Evolutionary conservation across 2,888 invertebrate genomes (phyloP), one percentile per base, ranked within the genome.

Genomic region (Spodoptera picta): DNA sequence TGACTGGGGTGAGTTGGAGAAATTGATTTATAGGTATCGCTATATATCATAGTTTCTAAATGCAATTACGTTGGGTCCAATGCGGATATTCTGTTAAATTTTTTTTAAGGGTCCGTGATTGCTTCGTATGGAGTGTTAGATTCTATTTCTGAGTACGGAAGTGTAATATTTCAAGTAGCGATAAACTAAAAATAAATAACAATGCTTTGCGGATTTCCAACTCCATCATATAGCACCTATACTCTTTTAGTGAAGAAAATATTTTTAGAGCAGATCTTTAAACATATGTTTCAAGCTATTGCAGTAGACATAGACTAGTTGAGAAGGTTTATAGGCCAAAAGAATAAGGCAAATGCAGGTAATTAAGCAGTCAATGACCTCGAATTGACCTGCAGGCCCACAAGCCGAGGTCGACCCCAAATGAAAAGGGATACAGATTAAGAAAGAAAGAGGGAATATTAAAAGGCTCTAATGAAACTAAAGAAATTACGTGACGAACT

Each of bases 11-110:
- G 78, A 81, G 80, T 79, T 79, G 56, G 77, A 53, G 70, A 82
- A 90, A 89, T 86, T 90, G 90, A 90, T 91, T 90, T 90, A 90
- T 89, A 83, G 66, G 71, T 76, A 79, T 81, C 71, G 77, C 73
- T 75, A 78, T 85, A 82, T 83, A 77, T 87, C 81, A 80, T 78
- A 79, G 82, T 80, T 81, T 71, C 64, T 67, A 80, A 69, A 71
- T 60, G 73, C 81, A 82, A 82, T 83, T 77, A 79, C 73, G 68
- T 71, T 69, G 65, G 55, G 24, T 71, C 55, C 60, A 65, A 65
- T 76, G 59, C 11, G 57, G 51, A 60, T 57, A 53, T 70, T 57
- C 50, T 49, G 56, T 49, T 56, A 45, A 50, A 49, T 44, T 60
- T 51, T 58, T 41, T 36, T 36, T 36, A 36, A 36, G 36, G 36